phyloP scores from a whole-genome alignment of 92 coral and sea anemone genomes.

The Paramuricea clavata region DNA sequence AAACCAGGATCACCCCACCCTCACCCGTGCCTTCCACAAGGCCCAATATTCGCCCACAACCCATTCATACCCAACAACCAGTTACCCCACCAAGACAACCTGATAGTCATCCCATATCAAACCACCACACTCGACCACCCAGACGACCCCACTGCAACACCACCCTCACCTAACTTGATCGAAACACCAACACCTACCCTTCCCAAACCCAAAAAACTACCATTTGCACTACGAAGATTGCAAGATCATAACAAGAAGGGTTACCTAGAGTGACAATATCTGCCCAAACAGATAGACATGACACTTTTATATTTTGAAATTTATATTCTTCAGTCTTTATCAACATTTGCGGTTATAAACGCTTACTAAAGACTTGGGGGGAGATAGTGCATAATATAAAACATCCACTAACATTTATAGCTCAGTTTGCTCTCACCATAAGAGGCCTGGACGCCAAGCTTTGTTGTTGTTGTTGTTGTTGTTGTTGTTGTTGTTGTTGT shows the following conservation, averaged over 20 bases:
- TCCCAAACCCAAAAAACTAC: background rate
- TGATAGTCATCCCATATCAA: background rate
- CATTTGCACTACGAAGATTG: conserved; percentile 1
- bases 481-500: too few species aligned
- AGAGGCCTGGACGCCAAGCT: too few species aligned
- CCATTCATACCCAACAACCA: background rate
- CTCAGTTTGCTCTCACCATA: background rate
- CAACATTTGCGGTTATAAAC: background rate
- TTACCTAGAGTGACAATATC: too few species aligned
- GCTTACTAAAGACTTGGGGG: background rate
- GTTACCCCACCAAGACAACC: background rate
- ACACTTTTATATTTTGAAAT: too few species aligned
- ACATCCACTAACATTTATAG: background rate
- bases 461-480: too few species aligned
- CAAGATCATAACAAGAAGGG: conserved; percentile 25
- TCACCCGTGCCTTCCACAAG: background rate
- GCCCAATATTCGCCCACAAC: background rate
- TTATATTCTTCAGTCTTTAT: too few species aligned
- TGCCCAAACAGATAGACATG: too few species aligned
- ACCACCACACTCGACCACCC: conserved; percentile 6
- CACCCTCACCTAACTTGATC: background rate
- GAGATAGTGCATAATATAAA: too few species aligned
- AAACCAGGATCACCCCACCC: background rate
- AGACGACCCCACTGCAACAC: background rate
- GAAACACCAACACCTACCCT: background rate